Conservation (phyloP, 2,113 vertebrate species). For the Myanophis thanlyinensis region DNA sequence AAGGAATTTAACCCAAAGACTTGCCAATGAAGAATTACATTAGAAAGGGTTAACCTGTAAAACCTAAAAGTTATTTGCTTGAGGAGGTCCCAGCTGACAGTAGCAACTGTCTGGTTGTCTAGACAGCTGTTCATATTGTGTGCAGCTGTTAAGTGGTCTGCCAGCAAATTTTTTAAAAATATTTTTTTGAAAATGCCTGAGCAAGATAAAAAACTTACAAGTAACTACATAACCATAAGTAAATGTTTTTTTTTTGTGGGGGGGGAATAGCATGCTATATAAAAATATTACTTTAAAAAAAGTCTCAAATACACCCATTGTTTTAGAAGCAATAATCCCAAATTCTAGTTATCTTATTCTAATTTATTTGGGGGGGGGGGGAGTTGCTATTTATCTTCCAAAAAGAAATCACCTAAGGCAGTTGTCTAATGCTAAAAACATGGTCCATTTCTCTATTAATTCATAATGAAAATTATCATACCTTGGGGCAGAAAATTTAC, state of each 20-base stretch:
- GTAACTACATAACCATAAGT: slow-evolving; percentile 27
- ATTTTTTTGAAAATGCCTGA: slow-evolving; percentile 72
- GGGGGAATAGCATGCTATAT: neutral
- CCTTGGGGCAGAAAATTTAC: neutral
- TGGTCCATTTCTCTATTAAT: neutral
- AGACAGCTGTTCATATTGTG: slow-evolving; percentile 75
- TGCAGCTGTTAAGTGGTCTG: slow-evolving; percentile 54
- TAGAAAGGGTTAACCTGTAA: slow-evolving; percentile 67
- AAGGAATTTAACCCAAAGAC: neutral
- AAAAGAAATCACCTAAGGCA: neutral
- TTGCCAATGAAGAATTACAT: slow-evolving; percentile 35
- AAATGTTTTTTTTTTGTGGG: neutral
- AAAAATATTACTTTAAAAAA: slow-evolving; percentile 14
- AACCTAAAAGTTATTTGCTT: slow-evolving; percentile 66
- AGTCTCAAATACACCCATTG: slow-evolving; percentile 38
- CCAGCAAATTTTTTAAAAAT: slow-evolving; percentile 62
- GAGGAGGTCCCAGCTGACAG: slow-evolving; percentile 74
- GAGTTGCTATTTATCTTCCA: neutral
- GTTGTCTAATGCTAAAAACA: neutral
- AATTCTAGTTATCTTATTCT: slow-evolving; percentile 10
- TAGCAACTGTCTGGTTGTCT: slow-evolving; percentile 75
- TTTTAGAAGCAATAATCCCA: slow-evolving; percentile 26
- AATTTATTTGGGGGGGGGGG: neutral
- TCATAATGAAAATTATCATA: neutral
- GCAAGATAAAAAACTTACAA: slow-evolving; percentile 27